Evolutionary conservation across 2,797 vertebrate genomes (phyloP).

Genomic region (Zalophus californianus): DNA sequence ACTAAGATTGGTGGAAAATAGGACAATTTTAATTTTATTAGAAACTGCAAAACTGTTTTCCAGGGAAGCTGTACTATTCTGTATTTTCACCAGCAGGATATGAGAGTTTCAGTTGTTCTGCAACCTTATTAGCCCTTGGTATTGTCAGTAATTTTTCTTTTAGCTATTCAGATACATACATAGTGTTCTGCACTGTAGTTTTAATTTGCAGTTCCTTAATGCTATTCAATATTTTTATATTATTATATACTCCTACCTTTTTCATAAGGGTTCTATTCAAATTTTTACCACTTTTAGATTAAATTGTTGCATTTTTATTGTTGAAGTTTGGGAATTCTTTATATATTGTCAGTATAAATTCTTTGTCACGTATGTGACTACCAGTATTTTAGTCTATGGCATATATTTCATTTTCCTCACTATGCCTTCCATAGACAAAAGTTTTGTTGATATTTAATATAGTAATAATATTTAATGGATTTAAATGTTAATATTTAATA

Average conservation of each 20-base stretch:
- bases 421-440: neutral
- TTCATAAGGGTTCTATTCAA: neutral
- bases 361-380: neutral
- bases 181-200: neutral
- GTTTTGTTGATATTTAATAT: neutral
- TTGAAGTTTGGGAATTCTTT: neutral
- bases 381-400: neutral
- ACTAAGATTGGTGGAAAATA: neutral
- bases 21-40: neutral
- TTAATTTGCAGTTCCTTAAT: neutral
- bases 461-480: neutral
- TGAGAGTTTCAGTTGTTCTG: neutral
- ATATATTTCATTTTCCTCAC: neutral
- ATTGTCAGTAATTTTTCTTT: neutral
- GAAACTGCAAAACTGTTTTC: neutral
- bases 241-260: neutral
- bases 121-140: neutral
- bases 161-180: neutral
- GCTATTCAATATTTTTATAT: neutral
- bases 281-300: neutral
- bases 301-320: neutral
- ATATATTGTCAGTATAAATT: neutral
- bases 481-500: neutral
- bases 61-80: neutral
- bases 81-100: neutral